Percentiles rank a stretch among this genome's conserved stretches.
Evolutionary conservation across 2,797 vertebrate species (phyloP).

Genomic region (Schizopygopsis pylzovi): DNA sequence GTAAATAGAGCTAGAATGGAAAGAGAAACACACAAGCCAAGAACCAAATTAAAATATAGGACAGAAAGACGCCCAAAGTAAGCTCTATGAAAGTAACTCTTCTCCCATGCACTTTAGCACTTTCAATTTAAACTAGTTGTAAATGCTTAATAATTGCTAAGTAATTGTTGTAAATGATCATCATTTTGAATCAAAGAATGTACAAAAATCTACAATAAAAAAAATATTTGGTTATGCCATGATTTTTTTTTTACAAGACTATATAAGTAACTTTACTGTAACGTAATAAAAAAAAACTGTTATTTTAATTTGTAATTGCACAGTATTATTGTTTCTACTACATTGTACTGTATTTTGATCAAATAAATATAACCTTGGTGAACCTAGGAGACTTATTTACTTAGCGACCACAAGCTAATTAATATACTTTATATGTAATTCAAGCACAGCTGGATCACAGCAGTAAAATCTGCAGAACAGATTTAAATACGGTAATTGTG

Average conservation of each 20-base stretch:
- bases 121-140: not conserved
- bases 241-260: too few relatives aligned
- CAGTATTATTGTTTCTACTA: not conserved
- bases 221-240: not conserved
- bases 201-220: too few relatives aligned
- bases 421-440: too few relatives aligned
- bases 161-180: not conserved
- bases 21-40: slow-evolving; percentile 28
- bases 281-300: too few relatives aligned
- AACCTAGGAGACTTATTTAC: too few relatives aligned
- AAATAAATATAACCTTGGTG: not conserved
- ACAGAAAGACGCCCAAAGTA: slow-evolving; percentile 2
- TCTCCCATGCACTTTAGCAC: not conserved
- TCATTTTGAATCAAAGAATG: too few relatives aligned
- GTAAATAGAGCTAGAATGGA: slow-evolving; percentile 19
- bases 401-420: too few relatives aligned
- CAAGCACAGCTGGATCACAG: too few relatives aligned
- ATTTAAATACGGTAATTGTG: too few relatives aligned
- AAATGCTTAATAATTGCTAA: accelerated
- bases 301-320: too few relatives aligned
- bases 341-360: not conserved
- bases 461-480: too few relatives aligned
- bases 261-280: not conserved
- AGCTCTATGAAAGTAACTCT: not conserved
- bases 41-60: slow-evolving; percentile 22